Base-by-base conservation (phyloP, 2,888 invertebrate genomes). In the Drepana falcataria region DNA sequence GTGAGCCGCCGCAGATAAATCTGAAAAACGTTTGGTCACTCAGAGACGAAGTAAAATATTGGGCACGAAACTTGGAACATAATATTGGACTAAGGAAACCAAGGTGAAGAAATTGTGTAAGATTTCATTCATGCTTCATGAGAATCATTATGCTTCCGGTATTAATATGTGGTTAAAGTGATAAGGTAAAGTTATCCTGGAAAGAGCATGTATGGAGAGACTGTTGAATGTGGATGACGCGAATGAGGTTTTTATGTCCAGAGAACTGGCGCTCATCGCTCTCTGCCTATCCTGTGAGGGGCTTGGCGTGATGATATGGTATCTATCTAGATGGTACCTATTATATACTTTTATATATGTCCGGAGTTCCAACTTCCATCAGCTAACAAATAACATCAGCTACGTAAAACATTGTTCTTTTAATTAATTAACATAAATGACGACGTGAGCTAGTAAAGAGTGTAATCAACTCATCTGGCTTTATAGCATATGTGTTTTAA, bases 1-100 rank as follows among this genome's bases (percentile, higher is more conserved):
- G 69, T 66, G 64, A 73, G 74, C 79, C 78, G 75, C 75, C 78
- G 75, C 75, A 78, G 75, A 84, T 89, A 85, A 87, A 88, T 89
- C 77, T 69, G 72, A 57, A 72, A 21, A 65, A 65, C 71, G 70
- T 66, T 64, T 55, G 65, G 71, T 64, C 55, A 55, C 48, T 55
- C 47, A 47, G 37, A 41, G 47, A 37, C 5, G 5, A 37, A 5
- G 5, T 4, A 37, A 37, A 5, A 37, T 37, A 37, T 21, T 21
- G 21, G 21, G 21, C 0, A 21, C 21, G 21, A 21, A 21, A 21
- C 21, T 21, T 21, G 21, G 21, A 21, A 21, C 21, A 21, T 21
- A 21, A 21, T 21, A 21, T 21, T 21, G 21, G 21, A 21, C 21
- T 21, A 21, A 21, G 21, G 21, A 21, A 21, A 21, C 21, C 21